Evolutionary conservation across 2,797 vertebrate species (phyloP), one percentile per base, ranked within the genome.

Genomic region (Spinus olivaceus): DNA sequence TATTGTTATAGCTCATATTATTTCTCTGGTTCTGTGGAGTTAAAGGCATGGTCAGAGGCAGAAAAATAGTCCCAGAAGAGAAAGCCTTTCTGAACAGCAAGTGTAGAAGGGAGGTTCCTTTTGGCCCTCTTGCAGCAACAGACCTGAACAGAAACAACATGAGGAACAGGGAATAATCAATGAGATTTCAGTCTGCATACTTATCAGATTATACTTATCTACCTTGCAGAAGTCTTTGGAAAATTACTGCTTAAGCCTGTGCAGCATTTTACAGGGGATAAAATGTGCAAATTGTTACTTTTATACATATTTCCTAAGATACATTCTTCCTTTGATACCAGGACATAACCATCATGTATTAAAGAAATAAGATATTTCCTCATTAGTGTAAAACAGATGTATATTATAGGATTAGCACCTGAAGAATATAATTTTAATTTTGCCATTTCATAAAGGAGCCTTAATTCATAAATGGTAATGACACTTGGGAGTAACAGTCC

Each of bases 381-480:
- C 73, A 76, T 92, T 94, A 96, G 60, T 70, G 46, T 94, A 88
- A 97, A 97, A 90, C 86, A 96, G 96, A 87, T 94, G 94, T 90
- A 88, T 92, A 86, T 92, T 93, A 95, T 24, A 69, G 54, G 70
- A 78, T 86, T 88, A 92, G 82, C 61, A 92, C 90, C 56, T 95
- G 79, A 96, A 95, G 93, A 90, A 76, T 85, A 85, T 78, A 72
- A 96, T 90, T 94, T 81, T 96, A 93, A 92, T 96, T 94, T 94
- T 90, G 54, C 78, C 80, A 88, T 96, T 96, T 95, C 65, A 90
- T 95, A 96, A 95, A 89, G 88, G 90, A 97, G 84, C 44, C 71
- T 91, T 96, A 94, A 97, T 96, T 97, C 93, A 97, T 97, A 97
- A 97, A 97, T 97, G 85, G 88, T 95, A 97, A 96, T 91, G 93